Conservation (phyloP, 2,888 invertebrate genomes). For the Polietes domitor region DNA sequence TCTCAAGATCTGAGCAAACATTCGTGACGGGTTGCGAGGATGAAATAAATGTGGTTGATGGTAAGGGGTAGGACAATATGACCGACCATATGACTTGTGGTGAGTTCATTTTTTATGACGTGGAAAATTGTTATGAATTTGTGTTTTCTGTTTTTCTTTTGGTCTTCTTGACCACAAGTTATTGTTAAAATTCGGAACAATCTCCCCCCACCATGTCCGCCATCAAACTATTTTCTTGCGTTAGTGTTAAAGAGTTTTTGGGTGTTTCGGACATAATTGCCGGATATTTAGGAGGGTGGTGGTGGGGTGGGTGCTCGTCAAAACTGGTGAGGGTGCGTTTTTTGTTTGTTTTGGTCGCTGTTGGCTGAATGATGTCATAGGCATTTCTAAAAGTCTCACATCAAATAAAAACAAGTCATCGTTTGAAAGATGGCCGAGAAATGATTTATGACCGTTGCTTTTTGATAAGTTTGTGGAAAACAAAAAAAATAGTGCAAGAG, state of each 20-base stretch:
- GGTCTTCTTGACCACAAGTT: slow-evolving; percentile 34
- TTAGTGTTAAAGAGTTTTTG: slow-evolving; percentile 22
- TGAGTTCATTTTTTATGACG: slow-evolving; percentile 57
- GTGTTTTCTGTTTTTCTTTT: slow-evolving; percentile 19
- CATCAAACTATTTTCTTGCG: slow-evolving; percentile 32
- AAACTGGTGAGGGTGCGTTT: slow-evolving; percentile 1
- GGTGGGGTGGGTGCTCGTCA: background rate
- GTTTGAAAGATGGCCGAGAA: background rate
- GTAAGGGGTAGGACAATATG: background rate
- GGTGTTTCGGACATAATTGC: slow-evolving; percentile 45
- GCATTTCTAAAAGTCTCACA: background rate
- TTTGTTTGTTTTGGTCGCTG: background rate
- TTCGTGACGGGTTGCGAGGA: background rate
- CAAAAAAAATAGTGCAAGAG: too few relatives aligned
- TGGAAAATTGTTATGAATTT: slow-evolving; percentile 62
- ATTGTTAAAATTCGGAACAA: background rate
- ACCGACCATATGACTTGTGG: background rate
- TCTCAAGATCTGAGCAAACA: slow-evolving; percentile 32
- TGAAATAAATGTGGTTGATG: background rate
- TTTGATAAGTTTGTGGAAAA: too few relatives aligned
- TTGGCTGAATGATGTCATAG: slow-evolving; percentile 27
- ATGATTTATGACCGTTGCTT: slow-evolving; percentile 1
- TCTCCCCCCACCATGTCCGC: background rate
- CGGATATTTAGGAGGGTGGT: slow-evolving; percentile 41
- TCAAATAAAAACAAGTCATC: background rate